Evolutionary conservation across 2,888 invertebrate genomes (phyloP), one percentile per base, ranked within the genome.

Genomic region (Ctena decussata): DNA sequence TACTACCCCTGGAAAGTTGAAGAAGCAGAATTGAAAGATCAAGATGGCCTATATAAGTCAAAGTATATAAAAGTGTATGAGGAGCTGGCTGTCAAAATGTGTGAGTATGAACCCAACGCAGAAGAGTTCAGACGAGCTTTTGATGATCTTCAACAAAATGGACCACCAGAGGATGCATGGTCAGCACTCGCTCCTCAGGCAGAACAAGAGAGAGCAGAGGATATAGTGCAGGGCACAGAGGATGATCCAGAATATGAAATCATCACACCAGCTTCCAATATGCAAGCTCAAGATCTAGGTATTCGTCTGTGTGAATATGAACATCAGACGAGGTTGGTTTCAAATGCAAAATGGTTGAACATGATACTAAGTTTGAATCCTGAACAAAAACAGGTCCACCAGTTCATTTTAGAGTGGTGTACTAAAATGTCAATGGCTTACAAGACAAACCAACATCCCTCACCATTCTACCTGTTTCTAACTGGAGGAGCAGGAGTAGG

Each of bases 91-190:
- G n/a, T n/a, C 8, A 77, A 77, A 18, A 41, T 30, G n/a, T 8
- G 11, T 6, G 12, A 41, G 32, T 69, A 69, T 70, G 69, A 70
- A 30, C 69, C 35, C 8, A n/a, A 77, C 39, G 37, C 77, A 21
- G 69, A 77, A 53, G 77, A 77, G 39, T 21, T 35, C 11, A 11
- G 8, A 35, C 18, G 21, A 37, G 77, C 77, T 32, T 6, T 77
- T 3, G 69, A 65, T 11, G n/a, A 60, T 15, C 41, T 77, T 2
- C 8, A 46, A 39, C 69, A 77, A 77, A 69, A 70, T 24, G 77
- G 77, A 12, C 46, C 32, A 27, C 69, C 77, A 69, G 77, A 77
- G 24, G 70, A 77, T 70, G 69, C 77, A 2, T 77, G 77, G 77
- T 44, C 70, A 46, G 35, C 46, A 5, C 27, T 77, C 6, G 30